phyloP scores from a whole-genome alignment of 2,113 vertebrate genomes.

The Sprattus sprattus region DNA sequence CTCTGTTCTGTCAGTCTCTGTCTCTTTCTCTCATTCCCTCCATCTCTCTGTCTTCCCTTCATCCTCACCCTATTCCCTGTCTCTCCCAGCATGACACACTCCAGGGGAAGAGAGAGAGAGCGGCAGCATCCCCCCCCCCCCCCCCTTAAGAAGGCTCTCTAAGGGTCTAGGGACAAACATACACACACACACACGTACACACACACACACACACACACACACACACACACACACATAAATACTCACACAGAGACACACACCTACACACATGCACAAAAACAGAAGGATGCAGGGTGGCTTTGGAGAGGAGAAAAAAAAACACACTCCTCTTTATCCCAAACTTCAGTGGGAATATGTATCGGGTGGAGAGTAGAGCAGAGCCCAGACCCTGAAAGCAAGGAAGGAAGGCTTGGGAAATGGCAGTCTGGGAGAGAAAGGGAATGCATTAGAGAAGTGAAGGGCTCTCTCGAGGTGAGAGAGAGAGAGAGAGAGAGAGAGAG shows the following conservation, averaged over 20 bases:
- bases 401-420: background rate
- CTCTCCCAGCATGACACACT: slow-evolving; percentile 58
- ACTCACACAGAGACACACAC: background rate
- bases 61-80: slow-evolving; percentile 56
- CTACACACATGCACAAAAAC: background rate
- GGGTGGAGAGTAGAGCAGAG: slow-evolving; percentile 28
- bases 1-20: background rate
- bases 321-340: slow-evolving; percentile 69
- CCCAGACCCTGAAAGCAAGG: background rate
- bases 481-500: background rate
- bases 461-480: slow-evolving; percentile 48
- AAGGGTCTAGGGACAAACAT: slow-evolving; percentile 6
- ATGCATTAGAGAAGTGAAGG: slow-evolving; percentile 52
- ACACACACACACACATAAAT: background rate
- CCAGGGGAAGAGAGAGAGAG: slow-evolving; percentile 48
- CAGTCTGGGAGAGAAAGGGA: slow-evolving; percentile 47
- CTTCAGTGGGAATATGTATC: slow-evolving; percentile 76
- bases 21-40: background rate
- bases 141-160: background rate
- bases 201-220: background rate
- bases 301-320: slow-evolving; percentile 52
- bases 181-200: background rate
- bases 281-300: background rate
- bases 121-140: background rate
- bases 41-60: slow-evolving; percentile 51